Percentiles rank a stretch among this genome's conserved stretches.
Evolutionary conservation across 2,113 vertebrate genomes (phyloP).

Genomic region (Alexandromys fortis): DNA sequence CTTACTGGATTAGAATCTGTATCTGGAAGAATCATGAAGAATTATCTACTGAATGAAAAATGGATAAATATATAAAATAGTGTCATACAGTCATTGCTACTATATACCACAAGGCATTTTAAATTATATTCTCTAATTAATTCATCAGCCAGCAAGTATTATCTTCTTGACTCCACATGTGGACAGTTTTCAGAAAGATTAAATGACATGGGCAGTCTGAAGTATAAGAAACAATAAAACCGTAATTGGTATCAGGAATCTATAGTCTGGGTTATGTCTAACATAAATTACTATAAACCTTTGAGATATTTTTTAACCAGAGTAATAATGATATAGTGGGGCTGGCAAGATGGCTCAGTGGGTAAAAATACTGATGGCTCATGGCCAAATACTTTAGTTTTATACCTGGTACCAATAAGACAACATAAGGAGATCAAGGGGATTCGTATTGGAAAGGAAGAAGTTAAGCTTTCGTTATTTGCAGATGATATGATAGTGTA

Average conservation of each 20-base stretch:
- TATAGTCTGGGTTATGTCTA: not conserved
- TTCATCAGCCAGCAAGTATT: not conserved
- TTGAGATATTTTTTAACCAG: not conserved
- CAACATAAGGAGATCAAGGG: no score
- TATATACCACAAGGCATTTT: not conserved
- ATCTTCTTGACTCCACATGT: not conserved
- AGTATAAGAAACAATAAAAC: not conserved
- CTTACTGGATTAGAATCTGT: not conserved
- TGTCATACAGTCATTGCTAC: not conserved
- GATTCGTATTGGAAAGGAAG: no score
- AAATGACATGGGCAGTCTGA: not conserved
- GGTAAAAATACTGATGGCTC: not conserved
- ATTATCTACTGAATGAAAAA: conserved; percentile 28
- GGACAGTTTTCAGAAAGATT: not conserved
- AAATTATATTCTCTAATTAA: conserved; percentile 30
- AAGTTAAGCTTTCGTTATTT: no score
- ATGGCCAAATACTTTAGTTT: not conserved
- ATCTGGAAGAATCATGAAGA: conserved; percentile 29
- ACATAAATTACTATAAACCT: not conserved
- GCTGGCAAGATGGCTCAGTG: not conserved
- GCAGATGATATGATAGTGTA: no score
- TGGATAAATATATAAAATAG: not conserved
- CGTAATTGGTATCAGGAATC: not conserved
- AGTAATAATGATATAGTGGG: not conserved
- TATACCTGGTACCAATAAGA: no score